Conservation (phyloP, 2,113 vertebrate species). For the Nothoprocta perdicaria region DNA sequence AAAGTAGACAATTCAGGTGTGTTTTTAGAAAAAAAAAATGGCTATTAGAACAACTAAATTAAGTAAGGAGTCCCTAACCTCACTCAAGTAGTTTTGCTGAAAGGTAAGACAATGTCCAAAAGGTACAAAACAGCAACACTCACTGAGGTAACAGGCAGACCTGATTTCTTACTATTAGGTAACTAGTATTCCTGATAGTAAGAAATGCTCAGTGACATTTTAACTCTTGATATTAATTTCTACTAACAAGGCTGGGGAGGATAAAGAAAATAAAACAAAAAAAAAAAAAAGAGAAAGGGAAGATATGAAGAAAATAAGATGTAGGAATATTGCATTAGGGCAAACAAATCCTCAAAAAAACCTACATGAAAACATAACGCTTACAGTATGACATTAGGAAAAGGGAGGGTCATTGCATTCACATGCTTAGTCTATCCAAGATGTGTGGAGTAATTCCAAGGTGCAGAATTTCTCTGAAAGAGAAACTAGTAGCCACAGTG, state of each 20-base stretch:
- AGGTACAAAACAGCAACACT: background rate
- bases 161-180: too few species aligned
- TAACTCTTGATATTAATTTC: background rate
- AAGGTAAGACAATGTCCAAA: background rate
- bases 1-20: background rate
- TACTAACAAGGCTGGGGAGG: background rate
- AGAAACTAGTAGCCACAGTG: background rate
- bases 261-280: background rate
- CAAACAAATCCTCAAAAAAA: background rate
- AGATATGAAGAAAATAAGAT: background rate
- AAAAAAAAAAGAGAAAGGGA: background rate
- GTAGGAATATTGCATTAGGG: background rate
- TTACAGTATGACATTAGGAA: background rate
- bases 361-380: background rate
- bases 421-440: background rate
- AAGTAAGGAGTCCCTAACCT: background rate
- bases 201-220: background rate
- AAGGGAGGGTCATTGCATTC: background rate
- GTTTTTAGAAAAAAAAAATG: background rate
- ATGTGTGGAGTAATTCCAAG: background rate
- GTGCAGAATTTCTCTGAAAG: background rate
- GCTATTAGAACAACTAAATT: background rate
- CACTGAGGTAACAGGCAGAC: background rate
- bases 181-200: background rate
- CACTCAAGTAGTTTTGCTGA: background rate